Base-by-base conservation (phyloP, 2,797 vertebrate genomes). In the Cyclopterus lumpus region DNA sequence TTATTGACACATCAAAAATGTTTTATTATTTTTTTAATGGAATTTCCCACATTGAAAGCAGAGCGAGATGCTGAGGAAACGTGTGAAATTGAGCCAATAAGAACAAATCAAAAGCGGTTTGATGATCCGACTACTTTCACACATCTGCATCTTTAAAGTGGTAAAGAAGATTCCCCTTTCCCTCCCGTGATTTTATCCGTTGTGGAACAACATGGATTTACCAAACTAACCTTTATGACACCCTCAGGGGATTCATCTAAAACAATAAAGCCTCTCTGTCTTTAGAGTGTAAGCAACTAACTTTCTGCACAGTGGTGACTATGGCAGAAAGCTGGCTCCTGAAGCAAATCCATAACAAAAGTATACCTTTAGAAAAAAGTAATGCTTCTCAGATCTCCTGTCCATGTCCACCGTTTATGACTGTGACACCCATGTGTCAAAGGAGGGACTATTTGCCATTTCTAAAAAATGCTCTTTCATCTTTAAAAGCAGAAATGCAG, bases 221-320 rank as follows among this genome's bases (percentile, higher is more conserved):
- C 60, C 66, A 85, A 87, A 81, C 24, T 67, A 54, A 70, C 67
- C 38, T 89, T 87, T 83, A 80, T 70, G 75, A 84, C 86, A 79
- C 66, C 81, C 75, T 81, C 36, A 1, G 77, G 75, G 75, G 60
- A 65, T 76, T 80, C 32, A 71, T 85, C 80, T 75, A 63, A 80
- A 84, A 90, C 85, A 88, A 88, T 84, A 77, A 87, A 67, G 69
- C 44, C 64, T 83, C 54, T 88, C 81, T 86, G 79, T 76, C 69
- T 84, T 36, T 67, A 55, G 32, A 75, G 78, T 73, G 55, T 82
- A 69, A 75, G 69, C 77, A 67, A 73, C 64, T 68, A 14, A 67
- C 71, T 80, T 81, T 66, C 71, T 87, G 78, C 63, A 51, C 62
- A 67, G 75, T 38, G 77, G 75, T 18, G 38, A 81, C 67, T 79